phyloP scores from a whole-genome alignment of 2,797 vertebrate species.

The Crenichthys baileyi region DNA sequence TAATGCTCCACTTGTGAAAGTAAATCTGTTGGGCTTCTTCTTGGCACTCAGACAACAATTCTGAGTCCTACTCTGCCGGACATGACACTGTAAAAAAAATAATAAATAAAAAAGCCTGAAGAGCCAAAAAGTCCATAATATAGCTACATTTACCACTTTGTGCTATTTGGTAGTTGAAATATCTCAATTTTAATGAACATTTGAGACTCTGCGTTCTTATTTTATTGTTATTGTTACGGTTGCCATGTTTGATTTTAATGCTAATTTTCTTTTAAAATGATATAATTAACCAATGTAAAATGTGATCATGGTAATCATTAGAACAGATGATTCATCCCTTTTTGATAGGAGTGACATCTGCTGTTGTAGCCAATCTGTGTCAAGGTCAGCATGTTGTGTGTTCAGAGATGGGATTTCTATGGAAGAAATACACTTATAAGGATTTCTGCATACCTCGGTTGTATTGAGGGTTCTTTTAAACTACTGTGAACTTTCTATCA shows the following conservation, averaged over 20 bases:
- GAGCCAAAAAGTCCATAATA: not conserved
- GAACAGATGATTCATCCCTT: not conserved
- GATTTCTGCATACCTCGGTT: not conserved
- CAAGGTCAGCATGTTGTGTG: not conserved
- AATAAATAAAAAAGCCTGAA: not conserved
- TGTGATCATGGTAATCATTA: not conserved
- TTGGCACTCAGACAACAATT: too few species aligned
- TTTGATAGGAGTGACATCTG: not conserved
- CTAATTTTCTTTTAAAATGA: not conserved
- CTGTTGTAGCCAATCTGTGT: not conserved
- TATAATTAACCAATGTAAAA: not conserved
- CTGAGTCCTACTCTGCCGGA: too few species aligned
- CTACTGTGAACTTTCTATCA: not conserved
- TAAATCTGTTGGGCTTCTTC: too few species aligned
- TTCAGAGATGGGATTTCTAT: not conserved
- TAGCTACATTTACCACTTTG: not conserved
- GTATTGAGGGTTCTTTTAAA: not conserved
- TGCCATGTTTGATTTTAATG: not conserved
- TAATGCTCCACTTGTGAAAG: too few species aligned
- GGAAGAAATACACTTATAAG: too few species aligned
- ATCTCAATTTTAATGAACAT: not conserved
- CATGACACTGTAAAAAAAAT: too few species aligned
- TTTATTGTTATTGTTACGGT: not conserved
- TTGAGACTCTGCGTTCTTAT: not conserved
- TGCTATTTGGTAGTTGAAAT: not conserved